These are phyloP conservation scores for Camponotus floridanus DNA, from an alignment of 1,140 invertebrate genomes.

Conservation along the genomic window DNA sequence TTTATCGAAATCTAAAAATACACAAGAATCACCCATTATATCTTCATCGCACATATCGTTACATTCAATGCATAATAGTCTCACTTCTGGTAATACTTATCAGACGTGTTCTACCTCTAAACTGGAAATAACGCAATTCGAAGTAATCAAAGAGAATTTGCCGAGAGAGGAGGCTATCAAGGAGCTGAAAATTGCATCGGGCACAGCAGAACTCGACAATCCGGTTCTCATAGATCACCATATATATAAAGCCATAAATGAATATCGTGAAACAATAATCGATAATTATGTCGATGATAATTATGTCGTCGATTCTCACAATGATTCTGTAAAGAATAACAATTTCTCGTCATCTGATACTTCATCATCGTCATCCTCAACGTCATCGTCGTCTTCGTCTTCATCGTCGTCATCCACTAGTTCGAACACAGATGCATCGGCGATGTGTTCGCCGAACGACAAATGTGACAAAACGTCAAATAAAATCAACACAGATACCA, in stretches of 20 bases:
- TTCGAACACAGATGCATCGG: slow-evolving; percentile 59
- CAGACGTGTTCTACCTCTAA: slow-evolving; percentile 49
- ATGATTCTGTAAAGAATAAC: slow-evolving; percentile 22
- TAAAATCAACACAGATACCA: slow-evolving; percentile 68
- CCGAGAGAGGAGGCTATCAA: slow-evolving; percentile 80
- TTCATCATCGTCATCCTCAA: slow-evolving; percentile 75
- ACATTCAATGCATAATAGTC: neutral
- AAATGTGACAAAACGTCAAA: slow-evolving; percentile 42
- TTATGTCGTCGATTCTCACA: slow-evolving; percentile 1
- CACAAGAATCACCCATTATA: neutral
- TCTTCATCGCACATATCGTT: slow-evolving; percentile 27
- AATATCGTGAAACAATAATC: slow-evolving; percentile 17
- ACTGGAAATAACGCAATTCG: slow-evolving; percentile 83
- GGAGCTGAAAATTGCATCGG: slow-evolving; percentile 79
- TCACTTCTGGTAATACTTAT: slow-evolving; percentile 11
- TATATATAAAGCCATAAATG: neutral
- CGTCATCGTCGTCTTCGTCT: slow-evolving; percentile 62
- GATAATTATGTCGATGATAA: neutral
- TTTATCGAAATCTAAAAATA: neutral
- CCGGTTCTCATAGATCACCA: neutral
- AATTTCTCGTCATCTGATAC: slow-evolving; percentile 36
- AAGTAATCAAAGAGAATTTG: slow-evolving; percentile 83
- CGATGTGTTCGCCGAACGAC: slow-evolving; percentile 22
- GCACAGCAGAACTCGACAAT: neutral
- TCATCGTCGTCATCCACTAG: slow-evolving; percentile 60